phyloP scores from a whole-genome alignment of 1,140 invertebrate species.

The Melitaea cinxia region DNA sequence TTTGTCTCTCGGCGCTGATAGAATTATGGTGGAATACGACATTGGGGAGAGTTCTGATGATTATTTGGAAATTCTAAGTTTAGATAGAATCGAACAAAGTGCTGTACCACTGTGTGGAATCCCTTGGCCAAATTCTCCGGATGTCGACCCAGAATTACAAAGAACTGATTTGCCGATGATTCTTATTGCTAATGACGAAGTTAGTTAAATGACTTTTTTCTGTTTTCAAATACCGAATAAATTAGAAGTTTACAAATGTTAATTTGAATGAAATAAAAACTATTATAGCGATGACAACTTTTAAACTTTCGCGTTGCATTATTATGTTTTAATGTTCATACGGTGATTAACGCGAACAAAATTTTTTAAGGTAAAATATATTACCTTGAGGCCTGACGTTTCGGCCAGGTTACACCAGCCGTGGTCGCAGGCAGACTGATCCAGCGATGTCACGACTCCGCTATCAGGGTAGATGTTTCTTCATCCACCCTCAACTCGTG shows the following conservation, averaged over 20 bases:
- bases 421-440: too few species aligned
- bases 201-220: constrained; percentile 41
- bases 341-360: too few species aligned
- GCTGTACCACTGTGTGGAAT: constrained; percentile 83
- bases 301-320: too few species aligned
- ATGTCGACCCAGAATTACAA: constrained; percentile 46
- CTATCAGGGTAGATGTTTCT: too few species aligned
- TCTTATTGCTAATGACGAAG: constrained; percentile 79
- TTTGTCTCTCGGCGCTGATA: constrained; percentile 83
- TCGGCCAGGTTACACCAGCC: too few species aligned
- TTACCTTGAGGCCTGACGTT: too few species aligned
- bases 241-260: too few species aligned
- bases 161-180: constrained; percentile 61
- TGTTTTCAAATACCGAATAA: background rate
- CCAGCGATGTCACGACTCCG: too few species aligned
- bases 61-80: constrained; percentile 58
- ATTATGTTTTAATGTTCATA: too few species aligned
- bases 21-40: constrained; percentile 87
- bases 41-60: constrained; percentile 80
- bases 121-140: constrained; percentile 53
- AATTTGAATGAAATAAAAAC: background rate
- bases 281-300: too few species aligned
- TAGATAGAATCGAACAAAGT: constrained; percentile 83
- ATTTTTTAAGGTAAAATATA: too few species aligned
- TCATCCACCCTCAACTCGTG: too few species aligned